Base-by-base conservation (phyloP, 1,140 invertebrate species). In the Arion vulgaris region DNA sequence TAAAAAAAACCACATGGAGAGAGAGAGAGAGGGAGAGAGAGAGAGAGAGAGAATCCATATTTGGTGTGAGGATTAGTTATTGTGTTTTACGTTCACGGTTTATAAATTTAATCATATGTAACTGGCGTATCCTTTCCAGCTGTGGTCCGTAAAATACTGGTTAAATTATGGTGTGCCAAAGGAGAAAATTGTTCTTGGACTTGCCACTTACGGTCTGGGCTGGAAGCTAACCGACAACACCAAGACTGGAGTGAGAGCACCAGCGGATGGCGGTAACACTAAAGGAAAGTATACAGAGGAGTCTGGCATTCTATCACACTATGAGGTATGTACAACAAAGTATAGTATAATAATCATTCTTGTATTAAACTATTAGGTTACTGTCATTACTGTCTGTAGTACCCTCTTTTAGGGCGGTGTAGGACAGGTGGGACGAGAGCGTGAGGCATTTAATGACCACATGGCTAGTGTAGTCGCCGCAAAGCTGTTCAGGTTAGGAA, bases 271-370 rank as follows among this genome's bases (percentile, higher is more conserved):
- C 26, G 95, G 96, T 0, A 97, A 97, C 11, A 93, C 94, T 34
- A 93, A 96, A 15, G 97, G 97, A 13, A 95, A 97, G 86, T 95
- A 95, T 84, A 98, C 97, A 0, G 95, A 95, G 75, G 97, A 98
- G 92, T 96, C 96, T 0, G 97, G 97, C 86, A 97, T 98, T 95
- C 91, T 98, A 90, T 96, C 96, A 32, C 97, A 96, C 87, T 97
- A 97, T 91, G 97, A 97, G 93, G 95, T 95, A 90, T 84, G 68
- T 23, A n/a, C n/a, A n/a, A n/a, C n/a, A n/a, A n/a, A n/a, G n/a
- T n/a, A 34, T 34, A 13, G 68, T 13, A 34, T 15, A 71, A 71
- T 26, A 32, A 13, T 71, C 13, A 13, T 71, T 71, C 11, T 71
- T 71, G 32, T 26, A 19, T 15, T 71, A 71, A 26, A 26, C 32